Base-by-base conservation (phyloP, 2,113 vertebrate species). In the Nesoenas mayeri region DNA sequence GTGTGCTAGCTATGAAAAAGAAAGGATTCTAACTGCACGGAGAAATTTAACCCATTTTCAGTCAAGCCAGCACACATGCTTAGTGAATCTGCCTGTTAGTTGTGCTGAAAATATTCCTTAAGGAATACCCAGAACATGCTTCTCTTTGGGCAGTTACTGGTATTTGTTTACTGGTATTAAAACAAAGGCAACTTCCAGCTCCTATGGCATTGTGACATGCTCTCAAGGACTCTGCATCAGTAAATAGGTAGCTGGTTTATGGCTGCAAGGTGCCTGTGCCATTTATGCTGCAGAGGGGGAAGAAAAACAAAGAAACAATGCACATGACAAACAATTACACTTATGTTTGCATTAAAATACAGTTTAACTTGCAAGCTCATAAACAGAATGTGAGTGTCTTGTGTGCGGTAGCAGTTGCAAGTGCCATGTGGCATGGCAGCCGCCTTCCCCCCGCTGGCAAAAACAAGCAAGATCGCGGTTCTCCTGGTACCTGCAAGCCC, bases 361-460 rank as follows among this genome's bases (percentile, higher is more conserved):
- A 28, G 51, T 67, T 34, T 44, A 66, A 19, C 12, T 65, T 24
- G 34, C 54, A 57, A 78, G 54, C 48, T 60, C 3, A 0, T 85
- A 31, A 32, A 20, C 10, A 9, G 38, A 60, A 24, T 10, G 78
- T 31, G 78, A 57, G 18, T 38, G 71, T 26, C 51, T 79, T 3
- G 7, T n/a, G 58, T 47, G 58, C 5, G 36, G 81, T 58, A 87
- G 91, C 62, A 56, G 58, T 50, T 85, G 80, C 26, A 8, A 56
- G 86, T 57, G 79, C 48, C 87, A 72, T 64, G 92, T 88, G 88
- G 84, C 2, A 21, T 86, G 90, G 93, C 85, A 95, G 70, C 26
- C 85, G 69, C 8, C 66, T 82, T 73, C 61, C 57, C 77, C 88
- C 80, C 3, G 0, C 56, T 1, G 19, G 61, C 61, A 54, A 75